A percentile compares a stretch with the other conserved stretches of the same genome.
Conservation (phyloP, 2,113 vertebrate genomes). For the Corythornis cristatus region DNA sequence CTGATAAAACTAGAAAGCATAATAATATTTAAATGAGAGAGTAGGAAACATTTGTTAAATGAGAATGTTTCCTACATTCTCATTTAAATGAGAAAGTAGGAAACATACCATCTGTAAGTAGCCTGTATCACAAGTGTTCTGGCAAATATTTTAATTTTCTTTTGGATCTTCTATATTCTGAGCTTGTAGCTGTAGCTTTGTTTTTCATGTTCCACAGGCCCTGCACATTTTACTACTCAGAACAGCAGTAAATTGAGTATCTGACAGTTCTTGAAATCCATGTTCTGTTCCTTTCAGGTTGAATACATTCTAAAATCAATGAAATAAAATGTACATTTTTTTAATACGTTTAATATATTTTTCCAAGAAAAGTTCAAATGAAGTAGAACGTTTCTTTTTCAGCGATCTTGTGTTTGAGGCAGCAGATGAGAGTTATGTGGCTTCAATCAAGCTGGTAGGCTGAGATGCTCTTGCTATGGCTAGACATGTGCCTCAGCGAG, state of each 20-base stretch:
- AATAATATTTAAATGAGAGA: not conserved
- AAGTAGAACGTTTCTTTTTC: conserved; percentile 58
- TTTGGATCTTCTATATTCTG: conserved; percentile 16
- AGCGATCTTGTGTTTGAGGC: not conserved
- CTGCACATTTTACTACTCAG: conserved; percentile 14
- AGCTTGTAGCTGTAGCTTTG: conserved; percentile 23
- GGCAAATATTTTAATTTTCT: not conserved
- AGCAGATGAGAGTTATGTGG: not conserved
- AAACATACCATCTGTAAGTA: not conserved
- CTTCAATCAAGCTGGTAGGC: not conserved
- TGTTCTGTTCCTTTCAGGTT: conserved; percentile 52
- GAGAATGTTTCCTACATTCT: too few relatives aligned
- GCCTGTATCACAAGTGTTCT: not conserved
- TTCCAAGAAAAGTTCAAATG: conserved; percentile 61
- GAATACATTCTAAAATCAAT: conserved; percentile 57
- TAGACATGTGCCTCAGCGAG: not conserved
- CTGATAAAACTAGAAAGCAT: not conserved
- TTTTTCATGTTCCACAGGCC: conserved; percentile 19
- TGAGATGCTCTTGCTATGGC: not conserved
- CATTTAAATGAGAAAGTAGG: not conserved
- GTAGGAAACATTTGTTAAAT: too few relatives aligned
- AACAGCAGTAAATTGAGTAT: conserved; percentile 54
- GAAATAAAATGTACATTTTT: conserved; percentile 51
- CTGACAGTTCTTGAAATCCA: conserved; percentile 58
- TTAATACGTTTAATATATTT: conserved; percentile 60